Conservation (phyloP, 1,140 invertebrate genomes). For the Camponotus vicinus region DNA sequence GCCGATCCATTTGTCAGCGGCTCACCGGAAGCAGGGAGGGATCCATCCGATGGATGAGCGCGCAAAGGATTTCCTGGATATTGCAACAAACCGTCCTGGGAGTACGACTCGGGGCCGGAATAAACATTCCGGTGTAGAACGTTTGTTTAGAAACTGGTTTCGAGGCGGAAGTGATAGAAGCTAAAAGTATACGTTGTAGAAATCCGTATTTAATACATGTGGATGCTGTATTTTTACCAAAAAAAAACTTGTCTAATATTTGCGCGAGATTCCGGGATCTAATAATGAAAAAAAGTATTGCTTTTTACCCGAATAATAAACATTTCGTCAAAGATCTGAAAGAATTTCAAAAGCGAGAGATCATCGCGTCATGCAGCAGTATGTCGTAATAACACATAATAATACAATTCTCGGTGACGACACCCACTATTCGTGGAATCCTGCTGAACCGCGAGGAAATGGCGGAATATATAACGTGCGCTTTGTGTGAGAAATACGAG, state of each 20-base stretch:
- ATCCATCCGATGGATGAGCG: conserved; percentile 72
- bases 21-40: conserved; percentile 67
- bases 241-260: background rate
- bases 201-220: background rate
- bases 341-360: background rate
- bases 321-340: background rate
- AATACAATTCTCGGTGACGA: conserved; percentile 16
- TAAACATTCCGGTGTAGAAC: conserved; percentile 47
- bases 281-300: background rate
- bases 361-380: background rate
- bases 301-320: background rate
- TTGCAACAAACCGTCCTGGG: conserved; percentile 57
- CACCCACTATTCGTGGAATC: conserved; percentile 10
- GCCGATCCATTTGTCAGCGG: conserved; percentile 75
- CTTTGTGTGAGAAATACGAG: conserved; percentile 45
- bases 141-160: conserved; percentile 58
- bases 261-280: background rate
- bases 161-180: conserved; percentile 43
- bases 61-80: conserved; percentile 74
- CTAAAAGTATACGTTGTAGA: conserved; percentile 12
- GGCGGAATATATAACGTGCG: background rate
- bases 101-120: conserved; percentile 51
- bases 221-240: conserved; percentile 7
- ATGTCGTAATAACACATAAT: background rate
- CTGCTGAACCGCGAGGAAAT: background rate